Percentiles rank a stretch among this genome's conserved stretches.
phyloP scores from a whole-genome alignment of 2,797 vertebrate species.

The Steatocranus sp. region DNA sequence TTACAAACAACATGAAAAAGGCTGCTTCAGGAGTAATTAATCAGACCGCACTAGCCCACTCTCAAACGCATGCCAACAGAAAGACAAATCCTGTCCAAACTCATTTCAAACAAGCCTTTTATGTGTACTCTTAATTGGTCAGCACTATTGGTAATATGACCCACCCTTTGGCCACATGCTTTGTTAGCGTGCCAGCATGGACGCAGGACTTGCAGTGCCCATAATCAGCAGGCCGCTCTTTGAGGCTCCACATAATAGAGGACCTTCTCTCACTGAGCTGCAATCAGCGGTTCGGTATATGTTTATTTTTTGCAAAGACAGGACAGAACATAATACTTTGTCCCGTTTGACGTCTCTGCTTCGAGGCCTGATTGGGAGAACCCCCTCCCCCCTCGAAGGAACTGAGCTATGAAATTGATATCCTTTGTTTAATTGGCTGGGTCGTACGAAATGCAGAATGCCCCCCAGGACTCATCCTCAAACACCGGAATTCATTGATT shows the following conservation, averaged over 20 bases:
- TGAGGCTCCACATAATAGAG: conserved; percentile 50
- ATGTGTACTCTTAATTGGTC: conserved; percentile 32
- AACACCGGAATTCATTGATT: neutral
- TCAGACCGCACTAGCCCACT: neutral
- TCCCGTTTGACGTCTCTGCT: neutral
- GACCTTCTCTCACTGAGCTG: conserved; percentile 28
- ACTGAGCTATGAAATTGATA: conserved; percentile 15
- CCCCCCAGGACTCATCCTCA: neutral
- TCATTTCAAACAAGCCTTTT: conserved; percentile 16
- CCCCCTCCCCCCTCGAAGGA: neutral
- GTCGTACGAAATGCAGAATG: neutral
- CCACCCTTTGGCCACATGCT: conserved; percentile 17
- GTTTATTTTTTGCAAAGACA: conserved; percentile 50
- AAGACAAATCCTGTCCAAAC: neutral
- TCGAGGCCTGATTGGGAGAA: neutral
- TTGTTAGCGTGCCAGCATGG: conserved; percentile 22
- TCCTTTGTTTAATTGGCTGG: neutral
- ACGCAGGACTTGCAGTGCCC: conserved; percentile 25
- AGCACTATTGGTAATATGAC: conserved; percentile 31
- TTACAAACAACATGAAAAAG: conserved; percentile 7
- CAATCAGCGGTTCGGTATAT: conserved; percentile 44
- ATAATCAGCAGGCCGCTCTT: conserved; percentile 37
- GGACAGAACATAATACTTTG: conserved; percentile 42
- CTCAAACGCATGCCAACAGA: neutral
- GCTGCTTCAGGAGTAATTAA: conserved; percentile 16